Percentiles rank a stretch among this genome's conserved stretches.
phyloP scores from a whole-genome alignment of 2,888 invertebrate genomes.

The Molorchus minor region DNA sequence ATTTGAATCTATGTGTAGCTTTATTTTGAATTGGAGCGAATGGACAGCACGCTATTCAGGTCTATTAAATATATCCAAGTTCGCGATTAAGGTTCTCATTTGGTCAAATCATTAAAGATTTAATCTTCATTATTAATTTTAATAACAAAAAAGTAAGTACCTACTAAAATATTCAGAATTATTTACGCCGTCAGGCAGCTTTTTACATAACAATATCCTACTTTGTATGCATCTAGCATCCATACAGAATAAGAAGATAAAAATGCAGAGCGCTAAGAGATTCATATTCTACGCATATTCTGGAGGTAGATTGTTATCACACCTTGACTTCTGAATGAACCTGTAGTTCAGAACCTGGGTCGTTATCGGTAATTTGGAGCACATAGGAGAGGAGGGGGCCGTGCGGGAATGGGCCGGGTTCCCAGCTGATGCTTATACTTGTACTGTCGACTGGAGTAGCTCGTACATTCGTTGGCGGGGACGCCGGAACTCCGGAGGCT shows the following conservation, averaged over 20 bases:
- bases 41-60: too few relatives aligned
- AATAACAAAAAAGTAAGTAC: too few relatives aligned
- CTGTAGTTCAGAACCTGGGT: too few relatives aligned
- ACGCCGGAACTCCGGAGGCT: constrained; percentile 78
- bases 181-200: too few relatives aligned
- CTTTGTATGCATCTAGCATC: constrained; percentile 1
- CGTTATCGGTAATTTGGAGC: constrained; percentile 70
- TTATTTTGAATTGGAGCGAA: too few relatives aligned
- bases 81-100: too few relatives aligned
- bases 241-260: constrained; percentile 7
- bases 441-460: constrained; percentile 83
- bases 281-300: constrained; percentile 1
- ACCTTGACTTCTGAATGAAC: constrained; percentile 62
- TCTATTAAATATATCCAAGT: too few relatives aligned
- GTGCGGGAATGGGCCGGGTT: constrained; percentile 85
- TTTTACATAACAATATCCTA: constrained; percentile 14
- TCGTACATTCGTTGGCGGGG: constrained; percentile 77
- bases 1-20: too few relatives aligned
- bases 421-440: constrained; percentile 89
- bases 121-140: too few relatives aligned
- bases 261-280: neutral
- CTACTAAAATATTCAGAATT: too few relatives aligned
- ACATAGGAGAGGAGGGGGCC: constrained; percentile 89
- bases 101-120: too few relatives aligned
- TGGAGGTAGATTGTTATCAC: constrained; percentile 41